These are phyloP conservation scores for Corythaixoides concolor DNA, from an alignment of 2,113 vertebrate species.

Conservation along the genomic window DNA sequence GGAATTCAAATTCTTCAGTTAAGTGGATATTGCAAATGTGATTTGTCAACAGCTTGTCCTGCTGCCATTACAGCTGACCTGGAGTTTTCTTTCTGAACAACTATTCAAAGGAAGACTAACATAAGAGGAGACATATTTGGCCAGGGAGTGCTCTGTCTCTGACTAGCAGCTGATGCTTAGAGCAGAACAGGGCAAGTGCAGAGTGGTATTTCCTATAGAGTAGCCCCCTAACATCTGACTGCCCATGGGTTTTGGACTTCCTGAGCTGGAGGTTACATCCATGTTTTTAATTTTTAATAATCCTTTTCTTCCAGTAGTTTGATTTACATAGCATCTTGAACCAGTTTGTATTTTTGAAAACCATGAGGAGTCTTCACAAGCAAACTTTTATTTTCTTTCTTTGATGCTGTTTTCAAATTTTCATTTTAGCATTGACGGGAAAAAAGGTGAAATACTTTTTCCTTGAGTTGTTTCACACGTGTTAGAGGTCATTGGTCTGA, in stretches of 20 bases:
- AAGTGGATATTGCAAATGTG: background rate
- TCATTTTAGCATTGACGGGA: rapidly evolving
- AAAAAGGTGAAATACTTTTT: background rate
- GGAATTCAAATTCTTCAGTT: constrained; percentile 22
- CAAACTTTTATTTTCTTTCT: background rate
- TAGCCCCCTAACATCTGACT: background rate
- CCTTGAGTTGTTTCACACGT: background rate
- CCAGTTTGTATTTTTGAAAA: background rate
- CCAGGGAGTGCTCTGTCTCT: background rate
- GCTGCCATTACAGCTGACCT: constrained; percentile 6
- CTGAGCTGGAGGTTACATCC: background rate
- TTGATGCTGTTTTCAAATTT: background rate
- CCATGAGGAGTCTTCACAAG: background rate
- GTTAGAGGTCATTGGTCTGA: background rate
- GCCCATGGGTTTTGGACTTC: background rate
- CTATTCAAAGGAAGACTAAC: background rate
- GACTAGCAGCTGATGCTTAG: background rate
- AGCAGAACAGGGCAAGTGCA: background rate
- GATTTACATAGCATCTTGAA: background rate
- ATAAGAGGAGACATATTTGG: background rate
- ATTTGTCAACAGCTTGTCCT: constrained; percentile 27
- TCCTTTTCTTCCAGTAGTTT: background rate
- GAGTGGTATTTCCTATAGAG: background rate
- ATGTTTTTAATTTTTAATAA: background rate
- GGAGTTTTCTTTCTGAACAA: background rate